Evolutionary conservation across 2,113 vertebrate species (phyloP), one percentile per base, ranked within the genome.

Genomic region (Pachyramphus minor): DNA sequence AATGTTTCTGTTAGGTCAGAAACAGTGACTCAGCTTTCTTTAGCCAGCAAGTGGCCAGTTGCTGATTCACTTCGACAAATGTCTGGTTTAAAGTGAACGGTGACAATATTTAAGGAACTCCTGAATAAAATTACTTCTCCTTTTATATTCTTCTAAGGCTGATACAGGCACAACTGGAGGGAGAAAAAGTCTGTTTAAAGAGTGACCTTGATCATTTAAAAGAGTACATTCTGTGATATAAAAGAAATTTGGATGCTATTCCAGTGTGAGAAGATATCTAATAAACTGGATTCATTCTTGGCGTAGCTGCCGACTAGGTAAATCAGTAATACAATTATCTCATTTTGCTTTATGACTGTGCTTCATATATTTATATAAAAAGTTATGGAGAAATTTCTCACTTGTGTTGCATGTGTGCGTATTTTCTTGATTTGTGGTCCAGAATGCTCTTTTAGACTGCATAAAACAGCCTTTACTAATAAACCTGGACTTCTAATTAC

Each of bases 51-150:
- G 79, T 19, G 47, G 62, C 53, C 33, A 52, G 44, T 37, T 94
- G 92, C 90, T 93, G 89, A 96, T 59, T 97, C 94, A 91, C 83
- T 80, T 91, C n/a, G 59, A 59, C 58, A 77, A 74, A 62, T 49
- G 47, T 41, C 68, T 74, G 28, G 9, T 85, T 92, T 63, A 33
- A 10, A 20, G 83, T 44, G 69, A 86, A 52, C 0, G 1, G 21
- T 47, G 55, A 71, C 81, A 77, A 64, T 58, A 33, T 77, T 86
- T 88, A 64, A 79, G 52, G 62, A 71, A 37, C 17, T 56, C 42
- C 50, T n/a, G 53, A 77, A 77, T 84, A 60, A 94, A 93, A 73
- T 79, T 66, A 58, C 73, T 42, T 33, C 59, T 84, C 2, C 0
- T 50, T 86, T 77, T 68, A 35, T 58, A 49, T 28, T 28, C 39